phyloP scores from a whole-genome alignment of 2,888 invertebrate genomes.

The Perithous albicinctus region DNA sequence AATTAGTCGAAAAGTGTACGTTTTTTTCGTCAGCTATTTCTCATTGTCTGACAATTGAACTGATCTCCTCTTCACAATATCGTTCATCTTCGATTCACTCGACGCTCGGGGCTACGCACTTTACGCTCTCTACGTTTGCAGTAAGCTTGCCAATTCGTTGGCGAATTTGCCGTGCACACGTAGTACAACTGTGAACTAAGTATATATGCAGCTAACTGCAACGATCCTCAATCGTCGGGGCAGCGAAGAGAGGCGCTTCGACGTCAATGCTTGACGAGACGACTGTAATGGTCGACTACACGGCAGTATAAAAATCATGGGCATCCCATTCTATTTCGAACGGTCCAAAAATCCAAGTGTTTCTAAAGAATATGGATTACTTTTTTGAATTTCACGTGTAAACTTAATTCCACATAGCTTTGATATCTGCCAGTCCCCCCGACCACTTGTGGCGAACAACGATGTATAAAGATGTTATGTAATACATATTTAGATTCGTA shows the following conservation, averaged over 20 bases:
- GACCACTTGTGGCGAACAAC: no score
- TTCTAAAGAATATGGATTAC: no score
- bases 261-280: conserved; percentile 27
- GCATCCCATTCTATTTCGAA: no score
- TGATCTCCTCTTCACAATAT: background rate
- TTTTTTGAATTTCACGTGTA: no score
- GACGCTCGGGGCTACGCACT: background rate
- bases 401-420: no score
- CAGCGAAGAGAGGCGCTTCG: conserved; percentile 1
- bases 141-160: background rate
- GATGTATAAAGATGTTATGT: no score
- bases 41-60: conserved; percentile 14
- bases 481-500: no score
- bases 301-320: no score
- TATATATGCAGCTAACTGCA: conserved; percentile 15
- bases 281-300: background rate
- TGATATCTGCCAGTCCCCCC: no score
- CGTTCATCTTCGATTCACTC: background rate
- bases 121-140: background rate
- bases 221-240: background rate
- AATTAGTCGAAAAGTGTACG: background rate
- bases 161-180: background rate
- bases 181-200: background rate
- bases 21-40: background rate
- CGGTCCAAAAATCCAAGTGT: no score